Conservation (phyloP, 2,797 vertebrate genomes). For the Sternarchorhynchus goeldii region DNA sequence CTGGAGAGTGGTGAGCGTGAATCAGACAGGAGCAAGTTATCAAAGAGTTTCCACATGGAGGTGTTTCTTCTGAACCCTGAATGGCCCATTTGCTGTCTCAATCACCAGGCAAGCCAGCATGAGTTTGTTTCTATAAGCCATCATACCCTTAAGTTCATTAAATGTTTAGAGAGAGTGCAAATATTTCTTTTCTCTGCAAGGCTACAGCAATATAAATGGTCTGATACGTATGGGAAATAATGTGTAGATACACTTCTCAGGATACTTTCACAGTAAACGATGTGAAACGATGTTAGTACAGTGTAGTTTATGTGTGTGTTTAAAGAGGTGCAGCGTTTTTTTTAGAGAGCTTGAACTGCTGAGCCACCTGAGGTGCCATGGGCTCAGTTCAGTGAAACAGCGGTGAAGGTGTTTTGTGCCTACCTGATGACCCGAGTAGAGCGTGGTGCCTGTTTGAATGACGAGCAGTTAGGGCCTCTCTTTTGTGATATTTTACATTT, state of each 20-base stretch:
- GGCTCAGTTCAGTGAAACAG: too few relatives aligned
- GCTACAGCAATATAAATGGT: not conserved
- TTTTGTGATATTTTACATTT: too few relatives aligned
- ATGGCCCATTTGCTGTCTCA: not conserved
- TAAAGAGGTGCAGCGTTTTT: too few relatives aligned
- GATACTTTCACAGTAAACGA: not conserved
- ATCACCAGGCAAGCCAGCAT: not conserved
- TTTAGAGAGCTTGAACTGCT: too few relatives aligned
- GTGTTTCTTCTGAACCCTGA: not conserved
- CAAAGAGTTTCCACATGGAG: slow-evolving; percentile 29
- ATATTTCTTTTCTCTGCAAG: not conserved
- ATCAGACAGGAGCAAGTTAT: slow-evolving; percentile 26
- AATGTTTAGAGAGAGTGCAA: not conserved
- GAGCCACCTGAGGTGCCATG: too few relatives aligned
- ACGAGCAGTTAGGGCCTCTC: too few relatives aligned
- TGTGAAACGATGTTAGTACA: too few relatives aligned
- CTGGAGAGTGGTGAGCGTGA: slow-evolving; percentile 13
- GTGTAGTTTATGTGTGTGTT: too few relatives aligned
- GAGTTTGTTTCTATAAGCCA: not conserved
- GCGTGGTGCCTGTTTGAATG: too few relatives aligned
- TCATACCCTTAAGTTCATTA: not conserved
- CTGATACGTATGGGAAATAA: not conserved
- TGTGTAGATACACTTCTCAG: not conserved
- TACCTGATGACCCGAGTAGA: too few relatives aligned
- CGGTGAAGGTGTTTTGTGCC: too few relatives aligned